Evolutionary conservation across 2,113 vertebrate species (phyloP), one percentile per base, ranked within the genome.

Genomic region (Murina feae): DNA sequence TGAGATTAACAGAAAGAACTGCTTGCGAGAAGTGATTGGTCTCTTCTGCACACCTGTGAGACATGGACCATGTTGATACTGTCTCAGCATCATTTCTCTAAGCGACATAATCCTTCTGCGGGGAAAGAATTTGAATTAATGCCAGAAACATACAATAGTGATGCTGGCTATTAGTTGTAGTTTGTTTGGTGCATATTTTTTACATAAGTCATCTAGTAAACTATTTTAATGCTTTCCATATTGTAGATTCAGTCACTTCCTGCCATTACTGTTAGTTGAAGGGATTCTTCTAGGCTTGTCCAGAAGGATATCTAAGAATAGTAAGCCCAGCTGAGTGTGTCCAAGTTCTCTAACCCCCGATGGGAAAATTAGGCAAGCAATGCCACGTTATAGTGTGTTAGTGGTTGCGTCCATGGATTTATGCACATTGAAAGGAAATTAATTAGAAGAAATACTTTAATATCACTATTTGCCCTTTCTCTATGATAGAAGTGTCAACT

Each of bases 151-250:
- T 66, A 44, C 9, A 44, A 4, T 11, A 44, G 49, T 20, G 44
- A 80, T 47, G 37, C 10, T 39, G 37, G 55, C 68, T 86, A 53
- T 80, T 75, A 30, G 37, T 71, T 91, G 32, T 25, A 88, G 82
- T 85, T 82, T 75, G 82, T 20, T 42, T 65, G 84, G 53, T 86
- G 53, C 21, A 5, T 86, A 51, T 63, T 91, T 95, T 83, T 91
- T 71, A 58, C 13, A 65, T 65, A 90, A 83, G 51, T 91, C 58
- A 47, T 12, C 25, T 51, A 13, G 11, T 35, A 37, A 95, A 55
- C 69, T 89, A 35, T 91, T 86, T 94, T 58, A 91, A 89, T 91
- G 30, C 32, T 86, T 93, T 89, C 69, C 51, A 49, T 81, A 80
- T 71, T 60, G n/a, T 76, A 21, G 6, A 58, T 39, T 86, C 9